Conservation (phyloP, 1,140 invertebrate species). For the Leptopilina boulardi region DNA sequence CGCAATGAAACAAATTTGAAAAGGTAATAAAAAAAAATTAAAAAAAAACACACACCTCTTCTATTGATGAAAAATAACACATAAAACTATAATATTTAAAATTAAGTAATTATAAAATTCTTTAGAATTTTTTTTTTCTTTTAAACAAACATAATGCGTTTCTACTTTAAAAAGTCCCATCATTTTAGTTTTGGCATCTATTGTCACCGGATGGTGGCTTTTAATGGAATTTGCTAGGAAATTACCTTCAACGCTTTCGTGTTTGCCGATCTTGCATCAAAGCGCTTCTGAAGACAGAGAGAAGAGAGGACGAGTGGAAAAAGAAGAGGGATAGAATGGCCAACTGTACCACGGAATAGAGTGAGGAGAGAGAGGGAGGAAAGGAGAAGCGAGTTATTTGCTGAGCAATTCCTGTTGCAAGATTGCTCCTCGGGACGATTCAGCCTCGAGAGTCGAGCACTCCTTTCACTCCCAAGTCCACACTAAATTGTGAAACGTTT, state of each 20-base stretch:
- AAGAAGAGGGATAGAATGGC: conserved; percentile 44
- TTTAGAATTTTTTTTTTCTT: no score
- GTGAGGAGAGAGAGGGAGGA: no score
- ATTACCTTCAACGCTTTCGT: conserved; percentile 38
- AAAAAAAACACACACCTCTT: no score
- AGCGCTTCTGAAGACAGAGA: conserved; percentile 38
- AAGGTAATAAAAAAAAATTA: neutral
- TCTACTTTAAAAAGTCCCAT: no score
- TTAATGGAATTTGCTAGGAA: conserved; percentile 51
- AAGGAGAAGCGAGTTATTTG: conserved; percentile 55
- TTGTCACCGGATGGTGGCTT: conserved; percentile 29
- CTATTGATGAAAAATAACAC: no score
- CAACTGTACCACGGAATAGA: conserved; percentile 44
- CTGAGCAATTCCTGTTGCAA: conserved; percentile 58
- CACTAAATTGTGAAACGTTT: conserved; percentile 56
- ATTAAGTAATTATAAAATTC: no score
- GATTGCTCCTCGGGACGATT: conserved; percentile 57
- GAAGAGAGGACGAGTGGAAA: conserved; percentile 36
- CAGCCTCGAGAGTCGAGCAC: conserved; percentile 44
- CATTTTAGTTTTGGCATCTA: neutral
- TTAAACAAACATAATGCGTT: no score
- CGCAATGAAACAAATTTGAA: neutral
- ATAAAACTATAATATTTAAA: no score
- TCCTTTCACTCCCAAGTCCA: conserved; percentile 52
- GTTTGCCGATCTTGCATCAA: conserved; percentile 46